Base-by-base conservation (phyloP, 2,797 vertebrate species). In the Megalops cyprinoides region DNA sequence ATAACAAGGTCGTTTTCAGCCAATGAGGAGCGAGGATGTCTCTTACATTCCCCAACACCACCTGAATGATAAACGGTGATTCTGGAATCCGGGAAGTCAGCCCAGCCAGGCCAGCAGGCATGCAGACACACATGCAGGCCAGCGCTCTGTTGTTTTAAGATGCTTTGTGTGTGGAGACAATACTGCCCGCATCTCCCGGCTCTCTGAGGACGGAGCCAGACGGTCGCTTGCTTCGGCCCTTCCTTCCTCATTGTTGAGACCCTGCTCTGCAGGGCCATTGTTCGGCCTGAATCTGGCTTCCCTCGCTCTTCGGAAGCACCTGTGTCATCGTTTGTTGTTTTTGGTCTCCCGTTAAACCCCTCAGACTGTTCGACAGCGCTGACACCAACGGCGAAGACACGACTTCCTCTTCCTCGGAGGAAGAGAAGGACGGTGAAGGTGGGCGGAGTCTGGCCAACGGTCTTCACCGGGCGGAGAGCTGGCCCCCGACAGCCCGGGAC, bases 371-470 rank as follows among this genome's bases (percentile, higher is more conserved):
- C 76, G 92, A 95, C 18, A 10, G 18, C 5, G 65, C 4, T 8
- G 18, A 69, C 5, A 42, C 37, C 14, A 69, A 69, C 20, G 65
- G 65, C 1, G 93, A 93, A 90, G 95, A 96, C 85, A 88, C 90
- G 90, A 91, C 93, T 84, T 97, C 96, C 89, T 97, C 94, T 92
- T 98, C 96, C 90, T 96, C 94, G 83, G 94, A 96, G 90, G 95
- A 96, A 89, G 95, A 96, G 65, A 69, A 69, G 53, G 96, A 96
- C 34, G 91, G 87, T 74, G 92, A 91, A 4, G 86, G 82, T 1
- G 65, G 83, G 10, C 48, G 87, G n/a, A n/a, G n/a, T 82, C 79
- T 89, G 46, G 76, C 88, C 53, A 94, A 69, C 9, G 90, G 87
- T 69, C 78, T 0, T 0, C 82, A 56, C 2, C 71, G 23, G 69